Conservation (phyloP, 1,140 invertebrate species). For the Heterodera schachtii region DNA sequence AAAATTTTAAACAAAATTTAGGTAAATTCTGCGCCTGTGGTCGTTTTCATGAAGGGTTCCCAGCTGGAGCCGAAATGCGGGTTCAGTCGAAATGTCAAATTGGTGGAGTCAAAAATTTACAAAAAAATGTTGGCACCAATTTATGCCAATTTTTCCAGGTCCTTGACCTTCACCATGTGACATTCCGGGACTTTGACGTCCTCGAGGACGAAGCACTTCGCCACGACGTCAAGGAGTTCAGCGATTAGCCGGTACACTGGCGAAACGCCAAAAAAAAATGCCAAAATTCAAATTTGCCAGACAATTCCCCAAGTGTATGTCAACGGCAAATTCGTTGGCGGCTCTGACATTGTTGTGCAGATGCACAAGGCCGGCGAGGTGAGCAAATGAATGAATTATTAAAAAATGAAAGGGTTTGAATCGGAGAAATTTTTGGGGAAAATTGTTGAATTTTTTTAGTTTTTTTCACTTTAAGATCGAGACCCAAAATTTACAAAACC, state of each 20-base stretch:
- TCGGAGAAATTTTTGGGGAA: not conserved
- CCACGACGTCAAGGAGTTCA: slow-evolving; percentile 60
- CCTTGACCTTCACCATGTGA: slow-evolving; percentile 58
- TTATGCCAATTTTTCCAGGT: slow-evolving; percentile 40
- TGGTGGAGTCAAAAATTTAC: slow-evolving; percentile 39
- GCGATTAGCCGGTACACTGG: slow-evolving; percentile 55
- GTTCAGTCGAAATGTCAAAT: slow-evolving; percentile 62
- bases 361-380: slow-evolving; percentile 50
- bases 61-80: slow-evolving; percentile 58
- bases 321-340: slow-evolving; percentile 62
- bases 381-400: not conserved
- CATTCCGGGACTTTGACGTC: slow-evolving; percentile 59
- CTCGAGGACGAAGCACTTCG: slow-evolving; percentile 57
- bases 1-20: no score
- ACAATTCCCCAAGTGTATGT: slow-evolving; percentile 65
- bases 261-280: not conserved
- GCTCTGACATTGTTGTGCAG: slow-evolving; percentile 62
- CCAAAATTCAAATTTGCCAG: slow-evolving; percentile 3
- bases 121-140: not conserved
- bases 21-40: slow-evolving; percentile 46
- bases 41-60: slow-evolving; percentile 65
- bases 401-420: not conserved
- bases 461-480: no score
- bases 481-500: not conserved
- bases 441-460: not conserved